Evolutionary conservation across 2,113 vertebrate species (phyloP).

Genomic region (Eurypyga helias): DNA sequence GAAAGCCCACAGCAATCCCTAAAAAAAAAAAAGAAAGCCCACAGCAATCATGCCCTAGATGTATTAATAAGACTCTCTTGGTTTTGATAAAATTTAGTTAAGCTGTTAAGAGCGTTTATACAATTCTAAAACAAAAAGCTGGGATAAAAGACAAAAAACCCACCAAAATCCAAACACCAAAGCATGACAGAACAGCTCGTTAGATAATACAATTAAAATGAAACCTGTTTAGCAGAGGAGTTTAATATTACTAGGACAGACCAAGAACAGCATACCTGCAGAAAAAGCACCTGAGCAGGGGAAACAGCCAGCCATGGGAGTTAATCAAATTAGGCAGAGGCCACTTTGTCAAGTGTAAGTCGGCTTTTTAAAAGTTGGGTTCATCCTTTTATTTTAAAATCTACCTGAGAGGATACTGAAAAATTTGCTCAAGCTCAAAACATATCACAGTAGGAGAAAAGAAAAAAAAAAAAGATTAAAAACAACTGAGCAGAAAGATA

Average conservation of each 20-base stretch:
- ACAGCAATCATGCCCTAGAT: background rate
- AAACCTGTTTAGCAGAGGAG: background rate
- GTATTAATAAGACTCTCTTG: background rate
- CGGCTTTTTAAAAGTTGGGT: background rate
- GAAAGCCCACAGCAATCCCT: background rate
- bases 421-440: background rate
- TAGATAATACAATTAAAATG: background rate
- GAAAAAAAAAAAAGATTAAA: background rate
- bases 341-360: background rate
- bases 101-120: background rate
- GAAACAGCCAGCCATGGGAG: background rate
- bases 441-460: background rate
- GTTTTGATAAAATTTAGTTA: background rate
- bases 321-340: background rate
- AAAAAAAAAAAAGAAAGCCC: no score
- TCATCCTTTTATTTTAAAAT: background rate
- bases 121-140: background rate
- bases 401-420: background rate
- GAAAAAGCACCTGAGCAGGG: background rate
- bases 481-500: background rate
- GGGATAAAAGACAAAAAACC: background rate
- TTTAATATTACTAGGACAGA: background rate
- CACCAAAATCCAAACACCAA: background rate
- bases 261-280: background rate
- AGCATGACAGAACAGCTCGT: background rate